Base-by-base conservation (phyloP, 2,888 invertebrate species). In the Dynastes tityus region DNA sequence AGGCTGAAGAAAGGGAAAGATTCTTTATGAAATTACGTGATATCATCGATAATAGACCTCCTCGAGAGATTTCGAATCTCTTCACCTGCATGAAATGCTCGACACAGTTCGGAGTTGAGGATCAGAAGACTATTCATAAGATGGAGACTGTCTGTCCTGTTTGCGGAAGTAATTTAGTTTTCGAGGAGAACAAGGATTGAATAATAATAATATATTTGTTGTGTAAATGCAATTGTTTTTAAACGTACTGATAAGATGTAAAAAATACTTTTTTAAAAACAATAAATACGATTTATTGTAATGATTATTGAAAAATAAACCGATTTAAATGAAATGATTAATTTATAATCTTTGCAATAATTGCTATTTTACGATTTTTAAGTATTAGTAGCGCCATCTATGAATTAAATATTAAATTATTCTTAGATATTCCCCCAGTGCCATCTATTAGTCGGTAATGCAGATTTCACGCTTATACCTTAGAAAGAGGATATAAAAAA, bases 21-120 rank as follows among this genome's bases (percentile, higher is more conserved):
- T 85, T 89, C 73, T 80, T 84, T 11, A 82, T 82, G 64, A 82
- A 82, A 74, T 80, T 89, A 2, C 82, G 83, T n/a, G 82, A 84
- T 40, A 85, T 86, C 61, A 83, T 87, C 40, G 81, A 82, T 6
- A 82, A 81, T 64, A 83, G 83, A 68, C 81, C 82, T 11, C 80
- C 82, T 40, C 82, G 83, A 71, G 89, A 90, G 86, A 90, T 90
- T 79, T 89, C 91, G 82, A 88, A 86, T 37, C 85, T 90, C 2
- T 92, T 90, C 84, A 88, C 89, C 81, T 94, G 94, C 84, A 90
- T 93, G 85, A 93, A 92, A 85, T 94, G 94, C 83, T 90, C 90
- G 2, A 89, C 91, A 9, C 90, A 91, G 81, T 94, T 94, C 86
- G 91, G 90, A 1, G 89, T 89, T 78, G 91, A 92, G 61, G 85